These are phyloP conservation scores for Gerris lacustris DNA, from an alignment of 2,888 invertebrate genomes.

Conservation along the genomic window DNA sequence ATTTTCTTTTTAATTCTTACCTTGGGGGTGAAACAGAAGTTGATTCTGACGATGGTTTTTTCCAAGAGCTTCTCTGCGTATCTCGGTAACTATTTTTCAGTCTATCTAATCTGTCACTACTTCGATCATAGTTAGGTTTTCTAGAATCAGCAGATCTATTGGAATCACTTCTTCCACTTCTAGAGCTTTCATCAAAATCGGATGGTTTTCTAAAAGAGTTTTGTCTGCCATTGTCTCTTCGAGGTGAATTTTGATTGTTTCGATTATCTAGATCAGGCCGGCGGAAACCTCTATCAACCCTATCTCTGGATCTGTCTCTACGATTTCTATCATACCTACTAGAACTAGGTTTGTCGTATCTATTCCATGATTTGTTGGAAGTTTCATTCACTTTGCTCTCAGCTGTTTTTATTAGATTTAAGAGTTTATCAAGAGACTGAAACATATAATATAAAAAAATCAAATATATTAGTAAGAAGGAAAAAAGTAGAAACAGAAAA, in stretches of 20 bases:
- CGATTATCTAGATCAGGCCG: not conserved
- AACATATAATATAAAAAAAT: conserved; percentile 27
- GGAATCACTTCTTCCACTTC: not conserved
- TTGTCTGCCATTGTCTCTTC: not conserved
- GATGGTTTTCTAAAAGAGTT: not conserved
- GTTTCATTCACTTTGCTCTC: conserved; percentile 32
- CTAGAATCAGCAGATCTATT: not conserved
- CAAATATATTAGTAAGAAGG: too few species aligned
- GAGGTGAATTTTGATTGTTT: not conserved
- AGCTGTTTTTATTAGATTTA: conserved; percentile 42
- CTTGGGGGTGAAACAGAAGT: too few species aligned
- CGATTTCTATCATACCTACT: not conserved
- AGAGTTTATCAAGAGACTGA: conserved; percentile 43
- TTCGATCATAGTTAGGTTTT: too few species aligned
- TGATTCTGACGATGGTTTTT: not conserved
- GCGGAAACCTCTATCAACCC: not conserved
- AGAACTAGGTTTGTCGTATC: not conserved
- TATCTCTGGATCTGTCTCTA: not conserved
- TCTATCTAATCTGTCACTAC: not conserved
- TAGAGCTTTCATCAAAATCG: not conserved
- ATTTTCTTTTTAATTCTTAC: too few species aligned
- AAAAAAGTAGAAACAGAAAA: not conserved
- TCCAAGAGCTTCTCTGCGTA: not conserved
- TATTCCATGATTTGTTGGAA: not conserved
- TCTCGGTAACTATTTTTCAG: not conserved